Evolutionary conservation across 2,113 vertebrate species (phyloP), one percentile per base, ranked within the genome.

Genomic region (Python bivittatus): DNA sequence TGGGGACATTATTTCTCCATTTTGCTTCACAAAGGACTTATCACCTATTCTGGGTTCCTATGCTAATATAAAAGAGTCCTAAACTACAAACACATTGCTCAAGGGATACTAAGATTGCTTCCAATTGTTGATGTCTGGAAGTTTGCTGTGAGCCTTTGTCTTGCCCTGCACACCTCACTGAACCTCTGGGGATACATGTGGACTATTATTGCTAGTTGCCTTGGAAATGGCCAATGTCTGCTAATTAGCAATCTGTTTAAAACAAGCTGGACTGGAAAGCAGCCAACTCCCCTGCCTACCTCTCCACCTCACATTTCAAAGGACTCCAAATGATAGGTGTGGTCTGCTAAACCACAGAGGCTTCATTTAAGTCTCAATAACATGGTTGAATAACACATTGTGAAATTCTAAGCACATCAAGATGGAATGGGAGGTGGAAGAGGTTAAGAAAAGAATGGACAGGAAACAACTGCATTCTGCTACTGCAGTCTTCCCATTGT

Each of bases 241-340:
- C 91, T 88, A 88, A 92, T 92, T 88, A 92, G 42, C 85, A 92
- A 44, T 92, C 86, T 79, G 91, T 86, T 79, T 92, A 88, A 92
- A 88, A 79, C 52, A 7, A 61, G 68, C 52, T 57, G 61, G 33
- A 79, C 83, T 88, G 91, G 53, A 92, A 72, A 29, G 53, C 38
- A 56, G 85, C 86, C 61, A 88, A 88, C 38, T 57, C 4, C 25
- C 22, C 44, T 91, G n/a, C 90, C 60, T 91, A 54, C 87, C 42
- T 48, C 79, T 48, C 58, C 17, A 85, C 79, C 56, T 91, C 79
- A 60, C 79, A 85, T 91, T 91, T 85, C 56, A 61, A 85, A 91
- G 38, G 90, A 91, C 38, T 91, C 25, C 25, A 72, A 83, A 79
- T 68, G 91, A 92, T 54, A 92, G 86, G 85, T 56, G 27, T 56